These are phyloP conservation scores for Gila robusta DNA, from an alignment of 2,797 vertebrate genomes.

Conservation along the genomic window DNA sequence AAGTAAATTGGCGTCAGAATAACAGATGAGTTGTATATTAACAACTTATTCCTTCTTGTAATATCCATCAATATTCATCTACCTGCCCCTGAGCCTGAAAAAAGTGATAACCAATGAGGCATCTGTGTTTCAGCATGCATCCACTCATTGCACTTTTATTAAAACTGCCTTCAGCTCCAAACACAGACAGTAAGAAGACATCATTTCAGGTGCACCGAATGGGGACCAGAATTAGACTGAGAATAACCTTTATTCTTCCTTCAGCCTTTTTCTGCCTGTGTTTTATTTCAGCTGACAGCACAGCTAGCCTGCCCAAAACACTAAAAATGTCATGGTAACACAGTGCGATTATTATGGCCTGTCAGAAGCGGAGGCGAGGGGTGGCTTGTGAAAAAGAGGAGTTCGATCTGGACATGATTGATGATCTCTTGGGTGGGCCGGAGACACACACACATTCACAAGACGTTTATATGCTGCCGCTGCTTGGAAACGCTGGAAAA, in stretches of 20 bases:
- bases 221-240: slow-evolving; percentile 16
- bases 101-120: slow-evolving; percentile 1
- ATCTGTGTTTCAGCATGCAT: slow-evolving; percentile 14
- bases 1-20: background rate
- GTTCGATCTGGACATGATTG: slow-evolving; percentile 30
- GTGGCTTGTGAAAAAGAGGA: slow-evolving; percentile 31
- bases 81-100: background rate
- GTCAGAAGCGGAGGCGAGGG: slow-evolving; percentile 27
- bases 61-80: background rate
- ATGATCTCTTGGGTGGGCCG: slow-evolving; percentile 16
- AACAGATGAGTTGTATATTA: background rate
- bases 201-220: background rate
- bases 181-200: background rate
- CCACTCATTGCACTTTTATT: slow-evolving; percentile 18
- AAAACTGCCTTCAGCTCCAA: slow-evolving; percentile 8
- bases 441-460: background rate
- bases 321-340: slow-evolving; percentile 41
- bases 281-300: slow-evolving; percentile 32
- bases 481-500: background rate
- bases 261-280: slow-evolving; percentile 19
- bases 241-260: slow-evolving; percentile 8
- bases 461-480: background rate
- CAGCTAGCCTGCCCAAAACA: slow-evolving; percentile 15
- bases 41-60: background rate
- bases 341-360: slow-evolving; percentile 44